These are phyloP conservation scores for Cataglyphis cursor DNA, from an alignment of 2,888 invertebrate species.

Conservation along the genomic window DNA sequence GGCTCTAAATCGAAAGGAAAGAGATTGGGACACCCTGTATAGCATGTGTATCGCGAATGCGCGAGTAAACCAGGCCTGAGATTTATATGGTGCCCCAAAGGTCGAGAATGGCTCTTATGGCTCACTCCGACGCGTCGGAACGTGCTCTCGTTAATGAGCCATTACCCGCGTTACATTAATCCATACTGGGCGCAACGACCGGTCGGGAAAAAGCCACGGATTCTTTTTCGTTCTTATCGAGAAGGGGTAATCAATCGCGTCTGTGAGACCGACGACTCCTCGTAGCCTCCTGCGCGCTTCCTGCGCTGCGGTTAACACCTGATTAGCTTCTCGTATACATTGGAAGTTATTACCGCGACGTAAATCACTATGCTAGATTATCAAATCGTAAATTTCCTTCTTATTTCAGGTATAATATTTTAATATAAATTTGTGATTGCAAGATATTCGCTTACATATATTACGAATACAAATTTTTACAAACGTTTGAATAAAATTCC, in stretches of 20 bases:
- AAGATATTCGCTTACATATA: neutral
- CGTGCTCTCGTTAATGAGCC: slow-evolving; percentile 57
- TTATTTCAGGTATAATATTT: neutral
- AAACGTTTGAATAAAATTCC: too few relatives aligned
- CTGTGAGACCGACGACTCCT: slow-evolving; percentile 37
- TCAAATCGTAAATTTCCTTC: slow-evolving; percentile 17
- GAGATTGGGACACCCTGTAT: slow-evolving; percentile 27
- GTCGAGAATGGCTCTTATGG: slow-evolving; percentile 50
- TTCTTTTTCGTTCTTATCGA: slow-evolving; percentile 29
- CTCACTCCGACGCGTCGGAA: slow-evolving; percentile 48
- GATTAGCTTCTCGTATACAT: slow-evolving; percentile 46
- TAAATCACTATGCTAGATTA: slow-evolving; percentile 13
- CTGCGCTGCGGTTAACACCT: slow-evolving; percentile 51
- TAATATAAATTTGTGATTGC: neutral
- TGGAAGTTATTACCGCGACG: slow-evolving; percentile 33
- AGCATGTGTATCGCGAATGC: slow-evolving; percentile 36
- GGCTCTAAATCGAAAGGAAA: neutral
- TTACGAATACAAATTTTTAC: neutral
- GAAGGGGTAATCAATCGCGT: slow-evolving; percentile 40
- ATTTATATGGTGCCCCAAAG: slow-evolving; percentile 54
- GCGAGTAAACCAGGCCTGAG: slow-evolving; percentile 42
- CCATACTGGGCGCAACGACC: slow-evolving; percentile 44
- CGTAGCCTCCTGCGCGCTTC: slow-evolving; percentile 29
- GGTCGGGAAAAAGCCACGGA: slow-evolving; percentile 27
- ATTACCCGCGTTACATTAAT: slow-evolving; percentile 55